phyloP scores from a whole-genome alignment of 2,888 invertebrate species.

The Chouioia cunea region DNA sequence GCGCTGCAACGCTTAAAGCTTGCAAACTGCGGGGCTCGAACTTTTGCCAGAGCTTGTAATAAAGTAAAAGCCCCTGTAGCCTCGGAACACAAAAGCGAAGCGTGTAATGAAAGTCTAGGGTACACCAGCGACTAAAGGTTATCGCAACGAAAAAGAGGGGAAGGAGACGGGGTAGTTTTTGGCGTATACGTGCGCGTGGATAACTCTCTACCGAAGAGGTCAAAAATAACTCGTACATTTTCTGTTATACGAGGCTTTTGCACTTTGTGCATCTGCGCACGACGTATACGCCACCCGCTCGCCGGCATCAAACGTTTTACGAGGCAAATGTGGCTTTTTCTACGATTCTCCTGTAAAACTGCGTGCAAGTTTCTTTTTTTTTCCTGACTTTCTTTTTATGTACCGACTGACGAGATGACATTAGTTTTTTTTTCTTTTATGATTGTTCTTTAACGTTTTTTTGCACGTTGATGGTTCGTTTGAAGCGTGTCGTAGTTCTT shows the following conservation, averaged over 20 bases:
- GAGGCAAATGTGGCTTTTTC: too few species aligned
- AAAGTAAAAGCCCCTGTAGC: conserved; percentile 31
- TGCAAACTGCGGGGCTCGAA: conserved; percentile 11
- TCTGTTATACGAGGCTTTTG: conserved; percentile 21
- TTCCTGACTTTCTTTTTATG: too few species aligned
- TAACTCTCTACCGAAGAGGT: conserved; percentile 12
- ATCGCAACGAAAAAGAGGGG: conserved; percentile 10
- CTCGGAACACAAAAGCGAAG: background rate
- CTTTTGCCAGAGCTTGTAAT: conserved; percentile 35
- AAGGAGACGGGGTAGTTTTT: conserved; percentile 10
- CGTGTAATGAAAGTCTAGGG: conserved; percentile 37
- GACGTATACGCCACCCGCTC: too few species aligned
- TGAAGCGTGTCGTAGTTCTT: too few species aligned
- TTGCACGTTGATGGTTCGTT: too few species aligned
- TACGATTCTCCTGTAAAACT: too few species aligned
- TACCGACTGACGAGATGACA: too few species aligned
- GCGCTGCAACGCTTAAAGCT: background rate
- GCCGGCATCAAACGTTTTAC: too few species aligned
- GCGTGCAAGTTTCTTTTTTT: too few species aligned
- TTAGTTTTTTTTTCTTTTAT: too few species aligned
- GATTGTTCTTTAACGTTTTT: too few species aligned
- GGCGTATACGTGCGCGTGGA: background rate
- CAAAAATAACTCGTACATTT: conserved; percentile 1
- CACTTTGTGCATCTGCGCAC: conserved; percentile 28
- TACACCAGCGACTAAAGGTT: conserved; percentile 4